Base-by-base conservation (phyloP, 2,113 vertebrate genomes). In the Rynchops niger region DNA sequence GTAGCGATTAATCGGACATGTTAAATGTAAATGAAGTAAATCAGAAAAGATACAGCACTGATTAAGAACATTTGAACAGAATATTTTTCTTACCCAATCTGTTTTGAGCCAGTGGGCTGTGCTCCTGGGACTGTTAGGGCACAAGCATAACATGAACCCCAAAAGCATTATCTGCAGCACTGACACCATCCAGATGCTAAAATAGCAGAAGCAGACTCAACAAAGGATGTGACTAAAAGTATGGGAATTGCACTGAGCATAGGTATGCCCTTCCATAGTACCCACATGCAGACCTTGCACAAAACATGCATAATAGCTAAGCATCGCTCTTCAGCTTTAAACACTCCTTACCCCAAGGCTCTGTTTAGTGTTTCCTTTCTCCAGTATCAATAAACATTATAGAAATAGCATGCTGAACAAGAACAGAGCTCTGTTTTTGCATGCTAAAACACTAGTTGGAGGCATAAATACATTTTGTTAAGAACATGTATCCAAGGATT, bases 401-500 rank as follows among this genome's bases (percentile, higher is more conserved):
- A 91, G 86, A 83, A 95, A 90, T 29, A 71, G 36, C 76, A 71
- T 20, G 53, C 56, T 88, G 53, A 95, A 89, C 52, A 86, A 82
- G 53, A 82, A 52, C 25, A 79, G 47, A 74, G 66, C 27, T 69
- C 47, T 55, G 20, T 1, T 85, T 95, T 79, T 89, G 86, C 69
- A 84, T 87, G 65, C 72, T 56, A 65, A 88, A 96, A 59, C 65
- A 73, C 61, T 6, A 82, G 70, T 18, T 87, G 81, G 84, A 93
- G 89, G 53, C 36, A 91, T 87, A 90, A 92, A 94, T 65, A 71
- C 32, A 82, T 89, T 95, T 94, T 70, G 45, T 49, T 94, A 78
- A 83, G 55, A 95, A 92, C 58, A 63, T 27, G 83, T 84, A 95
- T 71, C 83, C 82, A 92, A 93, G 42, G 88, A 88, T 96, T 96